Conservation (phyloP, 2,797 vertebrate species). For the Benthosema pterotum region DNA sequence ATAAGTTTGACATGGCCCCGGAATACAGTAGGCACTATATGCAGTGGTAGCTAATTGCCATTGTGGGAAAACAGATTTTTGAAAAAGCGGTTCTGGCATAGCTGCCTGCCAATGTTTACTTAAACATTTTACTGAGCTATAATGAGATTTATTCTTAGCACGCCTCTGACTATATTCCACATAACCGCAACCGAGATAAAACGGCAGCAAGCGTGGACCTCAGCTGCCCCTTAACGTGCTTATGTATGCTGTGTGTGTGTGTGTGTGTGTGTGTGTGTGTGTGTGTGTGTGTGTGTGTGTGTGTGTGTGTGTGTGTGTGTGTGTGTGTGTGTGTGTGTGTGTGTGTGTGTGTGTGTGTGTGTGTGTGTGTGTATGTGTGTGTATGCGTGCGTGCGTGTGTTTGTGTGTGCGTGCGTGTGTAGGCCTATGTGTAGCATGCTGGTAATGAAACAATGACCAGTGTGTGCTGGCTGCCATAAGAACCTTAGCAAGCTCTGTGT, state of each 20-base stretch:
- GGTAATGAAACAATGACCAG: slow-evolving; percentile 3
- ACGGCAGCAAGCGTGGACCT: slow-evolving; percentile 10
- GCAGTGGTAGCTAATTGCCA: slow-evolving; percentile 13
- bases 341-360: neutral
- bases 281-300: too few species aligned
- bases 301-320: too few species aligned
- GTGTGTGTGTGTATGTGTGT: too few species aligned
- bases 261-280: too few species aligned
- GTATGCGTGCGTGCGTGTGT: too few species aligned
- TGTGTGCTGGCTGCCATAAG: slow-evolving; percentile 12
- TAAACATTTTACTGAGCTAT: neutral
- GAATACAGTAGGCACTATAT: slow-evolving; percentile 22
- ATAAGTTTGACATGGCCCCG: slow-evolving; percentile 7
- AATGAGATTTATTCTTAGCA: slow-evolving; percentile 22
- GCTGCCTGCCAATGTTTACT: slow-evolving; percentile 22
- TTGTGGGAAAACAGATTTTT: slow-evolving; percentile 34
- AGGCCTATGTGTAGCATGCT: neutral
- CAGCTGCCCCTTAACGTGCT: slow-evolving; percentile 1
- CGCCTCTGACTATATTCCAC: slow-evolving; percentile 10
- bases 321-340: too few species aligned
- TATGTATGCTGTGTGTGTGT: neutral
- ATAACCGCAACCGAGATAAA: slow-evolving; percentile 4
- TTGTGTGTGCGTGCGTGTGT: too few species aligned
- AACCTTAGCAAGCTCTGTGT: slow-evolving; percentile 28
- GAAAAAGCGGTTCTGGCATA: slow-evolving; percentile 18